Conservation (phyloP, 1,140 invertebrate species). For the Cydia strobilella region DNA sequence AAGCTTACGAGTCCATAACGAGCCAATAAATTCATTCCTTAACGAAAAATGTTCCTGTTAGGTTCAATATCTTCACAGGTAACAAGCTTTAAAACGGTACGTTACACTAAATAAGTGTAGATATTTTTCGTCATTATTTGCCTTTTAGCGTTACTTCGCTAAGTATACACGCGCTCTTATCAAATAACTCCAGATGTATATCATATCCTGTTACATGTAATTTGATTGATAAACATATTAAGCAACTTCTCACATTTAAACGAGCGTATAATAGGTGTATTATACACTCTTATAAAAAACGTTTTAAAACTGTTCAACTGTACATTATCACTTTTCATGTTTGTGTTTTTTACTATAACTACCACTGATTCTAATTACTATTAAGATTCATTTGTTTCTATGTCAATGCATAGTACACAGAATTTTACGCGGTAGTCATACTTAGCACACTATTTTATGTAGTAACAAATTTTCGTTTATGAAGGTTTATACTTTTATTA, state of each 20-base stretch:
- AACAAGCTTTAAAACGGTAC: neutral
- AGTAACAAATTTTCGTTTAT: neutral
- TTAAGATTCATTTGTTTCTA: conserved; percentile 25
- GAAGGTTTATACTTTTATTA: neutral
- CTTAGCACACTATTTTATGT: neutral
- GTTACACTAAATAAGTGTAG: neutral
- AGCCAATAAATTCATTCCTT: too few relatives aligned
- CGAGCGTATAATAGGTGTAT: conserved; percentile 22
- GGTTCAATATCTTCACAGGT: neutral
- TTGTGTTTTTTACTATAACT: conserved; percentile 17
- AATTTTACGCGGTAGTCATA: neutral
- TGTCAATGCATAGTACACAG: conserved; percentile 4
- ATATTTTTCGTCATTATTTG: neutral
- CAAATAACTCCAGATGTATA: neutral
- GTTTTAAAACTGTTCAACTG: conserved; percentile 30
- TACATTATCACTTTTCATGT: conserved; percentile 30
- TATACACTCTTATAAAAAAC: conserved; percentile 6
- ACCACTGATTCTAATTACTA: conserved; percentile 24
- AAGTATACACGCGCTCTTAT: conserved; percentile 7
- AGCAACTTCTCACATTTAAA: conserved; percentile 13
- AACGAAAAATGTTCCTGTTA: neutral
- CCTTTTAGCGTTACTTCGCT: conserved; percentile 2
- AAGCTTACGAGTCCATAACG: too few relatives aligned
- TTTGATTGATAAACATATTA: conserved; percentile 30
- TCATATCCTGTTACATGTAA: conserved; percentile 16